These are phyloP conservation scores for Scaptodrosophila latifasciaeformis DNA, from an alignment of 2,888 invertebrate genomes.

Conservation along the genomic window DNA sequence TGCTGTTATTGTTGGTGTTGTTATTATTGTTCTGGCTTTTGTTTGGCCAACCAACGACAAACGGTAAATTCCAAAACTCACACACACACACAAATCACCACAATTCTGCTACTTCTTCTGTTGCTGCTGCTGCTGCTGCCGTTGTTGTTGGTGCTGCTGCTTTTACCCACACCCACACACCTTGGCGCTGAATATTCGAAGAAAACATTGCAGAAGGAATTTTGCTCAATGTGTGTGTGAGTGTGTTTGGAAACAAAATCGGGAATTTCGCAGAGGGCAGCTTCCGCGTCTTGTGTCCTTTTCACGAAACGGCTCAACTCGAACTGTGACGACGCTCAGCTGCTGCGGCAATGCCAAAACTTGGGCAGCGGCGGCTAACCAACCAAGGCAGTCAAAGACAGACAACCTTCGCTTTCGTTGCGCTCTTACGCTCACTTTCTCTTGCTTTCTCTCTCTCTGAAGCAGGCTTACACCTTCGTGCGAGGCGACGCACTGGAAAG, in stretches of 20 bases:
- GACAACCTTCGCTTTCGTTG: constrained; percentile 8
- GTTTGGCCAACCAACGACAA: constrained; percentile 29
- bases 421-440: constrained; percentile 17
- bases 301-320: constrained; percentile 66
- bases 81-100: background rate
- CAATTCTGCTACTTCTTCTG: no score
- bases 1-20: background rate
- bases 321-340: constrained; percentile 59
- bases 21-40: constrained; percentile 11
- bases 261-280: constrained; percentile 37
- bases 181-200: constrained; percentile 43
- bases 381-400: constrained; percentile 18
- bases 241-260: no score
- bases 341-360: constrained; percentile 28
- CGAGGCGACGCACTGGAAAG: constrained; percentile 35
- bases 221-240: constrained; percentile 8
- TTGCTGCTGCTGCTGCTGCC: background rate
- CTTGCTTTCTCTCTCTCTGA: constrained; percentile 20
- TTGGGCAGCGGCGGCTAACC: constrained; percentile 21
- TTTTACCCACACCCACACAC: constrained; percentile 18
- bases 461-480: constrained; percentile 29
- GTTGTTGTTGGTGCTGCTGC: background rate
- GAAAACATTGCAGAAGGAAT: constrained; percentile 39
- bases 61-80: constrained; percentile 22
- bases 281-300: constrained; percentile 60